Conservation (phyloP, 2,113 vertebrate species). For the Chloroceryle aenea region DNA sequence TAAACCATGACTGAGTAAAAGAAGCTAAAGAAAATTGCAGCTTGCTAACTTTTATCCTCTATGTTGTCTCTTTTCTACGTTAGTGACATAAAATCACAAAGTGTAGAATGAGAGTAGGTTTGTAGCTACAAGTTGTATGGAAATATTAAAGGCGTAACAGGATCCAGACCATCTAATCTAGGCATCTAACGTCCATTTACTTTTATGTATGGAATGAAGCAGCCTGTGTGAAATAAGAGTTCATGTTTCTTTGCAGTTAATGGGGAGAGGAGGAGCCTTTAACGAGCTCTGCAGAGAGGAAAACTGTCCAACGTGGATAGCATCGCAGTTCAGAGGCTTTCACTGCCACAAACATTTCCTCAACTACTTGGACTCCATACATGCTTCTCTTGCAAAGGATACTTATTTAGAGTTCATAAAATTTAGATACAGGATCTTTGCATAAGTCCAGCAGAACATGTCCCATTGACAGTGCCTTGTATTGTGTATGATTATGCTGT, state of each 20-base stretch:
- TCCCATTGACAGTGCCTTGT: not conserved
- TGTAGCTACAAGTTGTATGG: not conserved
- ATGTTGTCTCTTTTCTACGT: not conserved
- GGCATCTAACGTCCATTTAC: not conserved
- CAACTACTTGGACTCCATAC: not conserved
- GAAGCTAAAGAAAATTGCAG: not conserved
- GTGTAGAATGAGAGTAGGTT: not conserved
- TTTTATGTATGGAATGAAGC: not conserved
- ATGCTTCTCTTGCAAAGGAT: rapidly evolving
- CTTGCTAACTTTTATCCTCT: not conserved
- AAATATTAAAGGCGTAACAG: not conserved
- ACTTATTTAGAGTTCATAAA: not conserved
- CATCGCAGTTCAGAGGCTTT: not conserved
- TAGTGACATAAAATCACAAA: not conserved
- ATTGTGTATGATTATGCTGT: too few relatives aligned
- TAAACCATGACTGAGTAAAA: not conserved
- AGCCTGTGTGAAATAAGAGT: not conserved
- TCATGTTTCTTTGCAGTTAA: not conserved
- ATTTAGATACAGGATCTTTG: not conserved
- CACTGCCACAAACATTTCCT: rapidly evolving
- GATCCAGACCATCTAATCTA: not conserved
- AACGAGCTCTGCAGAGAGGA: not conserved
- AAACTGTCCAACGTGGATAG: not conserved
- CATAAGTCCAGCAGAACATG: rapidly evolving
- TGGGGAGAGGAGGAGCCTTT: not conserved